Evolutionary conservation across 2,113 vertebrate genomes (phyloP).

Genomic region (Alethe diademata): DNA sequence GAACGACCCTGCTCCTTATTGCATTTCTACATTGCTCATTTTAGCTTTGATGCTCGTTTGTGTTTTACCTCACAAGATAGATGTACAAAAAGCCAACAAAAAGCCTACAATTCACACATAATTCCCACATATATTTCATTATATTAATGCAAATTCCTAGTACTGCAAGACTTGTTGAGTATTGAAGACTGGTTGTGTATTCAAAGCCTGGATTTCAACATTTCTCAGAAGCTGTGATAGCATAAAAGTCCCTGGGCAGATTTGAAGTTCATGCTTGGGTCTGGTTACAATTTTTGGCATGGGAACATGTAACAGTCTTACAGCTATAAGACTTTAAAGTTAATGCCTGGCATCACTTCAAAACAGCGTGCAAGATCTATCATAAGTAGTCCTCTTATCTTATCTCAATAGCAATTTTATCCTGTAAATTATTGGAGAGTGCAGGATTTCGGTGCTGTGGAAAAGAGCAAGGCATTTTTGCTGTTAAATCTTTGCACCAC

Average conservation of each 20-base stretch:
- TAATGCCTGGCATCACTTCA: conserved; percentile 64
- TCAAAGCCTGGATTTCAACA: conserved; percentile 32
- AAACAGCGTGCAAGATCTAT: conserved; percentile 60
- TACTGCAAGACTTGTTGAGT: not conserved
- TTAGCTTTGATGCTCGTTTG: not conserved
- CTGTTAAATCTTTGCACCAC: not conserved
- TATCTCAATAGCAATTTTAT: conserved; percentile 68
- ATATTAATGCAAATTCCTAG: conserved; percentile 17
- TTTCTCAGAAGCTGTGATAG: conserved; percentile 23
- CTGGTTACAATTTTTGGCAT: conserved; percentile 63
- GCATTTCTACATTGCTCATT: not conserved
- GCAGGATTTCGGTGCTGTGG: conserved; percentile 3
- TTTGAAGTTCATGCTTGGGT: conserved; percentile 55
- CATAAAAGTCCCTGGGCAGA: conserved; percentile 31
- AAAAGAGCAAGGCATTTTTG: not conserved
- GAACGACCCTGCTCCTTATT: fast-evolving
- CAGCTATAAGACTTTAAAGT: conserved; percentile 51
- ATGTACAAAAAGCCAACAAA: not conserved
- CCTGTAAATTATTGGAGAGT: conserved; percentile 40
- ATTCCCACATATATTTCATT: conserved; percentile 18
- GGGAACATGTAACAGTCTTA: conserved; percentile 44
- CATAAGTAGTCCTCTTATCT: conserved; percentile 67
- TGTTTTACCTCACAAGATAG: not conserved
- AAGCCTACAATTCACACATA: not conserved
- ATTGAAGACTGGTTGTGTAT: not conserved